Evolutionary conservation across 2,888 invertebrate species (phyloP), one percentile per base, ranked within the genome.

Genomic region (Eupithecia tripunctaria): DNA sequence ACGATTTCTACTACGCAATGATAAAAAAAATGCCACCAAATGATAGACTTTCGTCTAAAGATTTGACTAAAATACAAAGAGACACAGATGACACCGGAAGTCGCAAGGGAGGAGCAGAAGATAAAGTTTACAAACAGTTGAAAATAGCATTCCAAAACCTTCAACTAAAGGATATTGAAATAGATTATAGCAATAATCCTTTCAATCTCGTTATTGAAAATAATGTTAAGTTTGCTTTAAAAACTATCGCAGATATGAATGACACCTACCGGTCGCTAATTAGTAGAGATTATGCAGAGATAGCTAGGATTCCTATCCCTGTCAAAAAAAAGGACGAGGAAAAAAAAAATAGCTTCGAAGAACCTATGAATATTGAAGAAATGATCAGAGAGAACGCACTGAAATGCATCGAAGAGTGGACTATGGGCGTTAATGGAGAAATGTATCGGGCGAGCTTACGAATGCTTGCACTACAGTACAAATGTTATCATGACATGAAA

Each of bases 381-480:
- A 84, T 84, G 62, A 95, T 89, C 74, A 94, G 90, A 81, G 71
- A 79, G 51, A 93, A 93, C 77, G 89, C 87, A 68, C 76, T 93
- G 21, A 94, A 91, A 82, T 93, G 92, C 79, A 83, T 95, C 21
- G 91, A 95, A 32, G 96, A 96, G 85, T 96, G 96, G 95, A 88
- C 88, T 25, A 92, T 93, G 84, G 96, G 94, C 14, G 84, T 95
- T 6, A 90, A 92, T 70, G 96, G 95, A 32, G 96, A 96, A 89
- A 90, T 92, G 81, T 91, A 88, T 72, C 89, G 96, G 76, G 90
- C 91, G 1, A 89, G 85, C 64, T 81, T 94, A 64, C 92, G 96
- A 65, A 82, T 95, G 71, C 76, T 82, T 38, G 90, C 86, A 77
- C 80, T 90, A 77, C 87, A 92, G 76, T 80, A 91, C 80, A 88